Evolutionary conservation across 1,140 invertebrate genomes (phyloP).

Genomic region (Leptinotarsa undecemlineata): DNA sequence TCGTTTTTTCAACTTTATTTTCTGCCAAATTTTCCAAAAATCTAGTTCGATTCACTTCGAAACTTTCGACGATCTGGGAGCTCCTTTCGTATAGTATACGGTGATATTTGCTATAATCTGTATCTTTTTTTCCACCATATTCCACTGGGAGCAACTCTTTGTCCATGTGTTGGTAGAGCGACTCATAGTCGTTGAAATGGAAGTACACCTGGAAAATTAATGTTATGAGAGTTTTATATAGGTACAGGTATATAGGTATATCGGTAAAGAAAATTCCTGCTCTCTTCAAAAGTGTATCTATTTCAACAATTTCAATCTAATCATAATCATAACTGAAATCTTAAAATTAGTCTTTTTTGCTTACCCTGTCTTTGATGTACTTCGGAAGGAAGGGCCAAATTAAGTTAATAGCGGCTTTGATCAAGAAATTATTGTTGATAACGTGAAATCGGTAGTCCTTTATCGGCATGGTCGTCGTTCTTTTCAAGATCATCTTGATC

Average conservation of each 20-base stretch:
- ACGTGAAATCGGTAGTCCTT: slow-evolving; percentile 48
- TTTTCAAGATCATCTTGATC: slow-evolving; percentile 45
- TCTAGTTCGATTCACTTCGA: neutral
- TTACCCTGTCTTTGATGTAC: slow-evolving; percentile 47
- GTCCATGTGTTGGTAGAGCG: slow-evolving; percentile 42
- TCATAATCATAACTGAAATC: no score
- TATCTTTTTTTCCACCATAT: slow-evolving; percentile 40
- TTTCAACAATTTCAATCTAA: no score
- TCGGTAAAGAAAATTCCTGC: no score
- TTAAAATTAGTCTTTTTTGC: neutral
- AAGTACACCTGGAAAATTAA: slow-evolving; percentile 43
- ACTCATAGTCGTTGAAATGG: slow-evolving; percentile 39
- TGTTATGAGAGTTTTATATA: no score
- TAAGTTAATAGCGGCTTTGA: slow-evolving; percentile 41
- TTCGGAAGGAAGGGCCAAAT: slow-evolving; percentile 49
- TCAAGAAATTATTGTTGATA: slow-evolving; percentile 43
- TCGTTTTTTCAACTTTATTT: neutral
- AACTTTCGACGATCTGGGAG: neutral
- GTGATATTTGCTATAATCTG: slow-evolving; percentile 31
- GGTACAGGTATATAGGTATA: no score
- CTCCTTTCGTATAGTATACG: neutral
- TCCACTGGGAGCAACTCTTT: slow-evolving; percentile 41
- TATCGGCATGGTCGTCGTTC: slow-evolving; percentile 45
- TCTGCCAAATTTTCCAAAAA: neutral
- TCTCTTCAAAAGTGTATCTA: no score